A percentile compares a stretch with the other conserved stretches of the same genome.
Evolutionary conservation across 2,113 vertebrate genomes (phyloP).

Genomic region (Stigmatopora argus): DNA sequence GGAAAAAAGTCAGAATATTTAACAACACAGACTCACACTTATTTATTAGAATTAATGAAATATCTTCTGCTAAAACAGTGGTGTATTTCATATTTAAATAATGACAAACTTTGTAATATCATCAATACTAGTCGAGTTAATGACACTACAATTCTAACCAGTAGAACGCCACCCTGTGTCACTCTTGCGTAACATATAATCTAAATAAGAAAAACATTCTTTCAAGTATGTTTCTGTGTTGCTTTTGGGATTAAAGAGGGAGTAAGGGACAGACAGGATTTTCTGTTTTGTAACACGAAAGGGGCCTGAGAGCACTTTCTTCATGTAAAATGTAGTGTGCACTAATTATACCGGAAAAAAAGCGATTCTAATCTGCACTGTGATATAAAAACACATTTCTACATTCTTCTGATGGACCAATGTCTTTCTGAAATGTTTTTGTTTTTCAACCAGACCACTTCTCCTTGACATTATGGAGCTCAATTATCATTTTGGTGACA

Average conservation of each 20-base stretch:
- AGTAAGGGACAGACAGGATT: constrained; percentile 1
- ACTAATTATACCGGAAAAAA: not conserved
- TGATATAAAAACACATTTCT: not conserved
- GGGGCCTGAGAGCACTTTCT: not conserved
- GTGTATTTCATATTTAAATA: not conserved
- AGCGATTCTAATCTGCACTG: not conserved
- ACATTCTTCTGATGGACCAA: not conserved
- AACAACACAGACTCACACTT: not conserved
- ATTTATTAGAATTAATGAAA: not conserved
- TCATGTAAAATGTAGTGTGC: not conserved
- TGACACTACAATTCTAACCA: constrained; percentile 16
- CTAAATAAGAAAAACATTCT: constrained; percentile 30
- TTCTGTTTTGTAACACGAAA: constrained; percentile 5
- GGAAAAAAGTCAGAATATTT: not conserved
- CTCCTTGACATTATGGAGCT: not conserved
- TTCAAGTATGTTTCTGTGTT: constrained; percentile 31
- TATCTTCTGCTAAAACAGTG: not conserved
- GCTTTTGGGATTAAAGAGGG: constrained; percentile 29
- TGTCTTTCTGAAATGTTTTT: not conserved
- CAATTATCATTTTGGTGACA: not conserved
- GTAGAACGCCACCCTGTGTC: constrained; percentile 14
- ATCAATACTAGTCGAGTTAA: constrained; percentile 14
- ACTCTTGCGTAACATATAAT: constrained; percentile 34
- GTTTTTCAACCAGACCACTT: not conserved
- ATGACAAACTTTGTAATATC: not conserved